phyloP scores from a whole-genome alignment of 37 sponge, comb jelly and placozoan species.

The Crambe crambe region DNA sequence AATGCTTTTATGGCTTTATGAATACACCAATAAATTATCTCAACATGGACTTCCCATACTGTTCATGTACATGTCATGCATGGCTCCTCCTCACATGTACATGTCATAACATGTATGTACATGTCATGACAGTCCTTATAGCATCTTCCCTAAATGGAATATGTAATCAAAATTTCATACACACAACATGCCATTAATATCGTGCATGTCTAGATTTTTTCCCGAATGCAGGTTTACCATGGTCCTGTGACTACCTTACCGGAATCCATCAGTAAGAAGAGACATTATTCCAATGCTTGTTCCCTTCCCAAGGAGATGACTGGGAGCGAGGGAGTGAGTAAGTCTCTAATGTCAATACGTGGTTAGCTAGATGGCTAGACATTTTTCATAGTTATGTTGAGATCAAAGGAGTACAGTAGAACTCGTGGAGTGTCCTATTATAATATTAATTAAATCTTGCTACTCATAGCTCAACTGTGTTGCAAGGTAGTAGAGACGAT shows the following conservation, averaged over 20 bases:
- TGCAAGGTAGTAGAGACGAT: constrained; percentile 16
- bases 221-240: not conserved
- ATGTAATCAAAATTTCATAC: not conserved
- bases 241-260: not conserved
- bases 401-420: not conserved
- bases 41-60: not conserved
- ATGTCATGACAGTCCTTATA: not conserved
- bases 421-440: not conserved
- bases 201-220: not conserved
- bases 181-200: not conserved
- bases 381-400: not conserved
- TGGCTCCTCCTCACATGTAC: not conserved
- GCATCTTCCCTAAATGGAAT: not conserved
- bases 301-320: not conserved
- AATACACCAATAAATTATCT: too few species aligned
- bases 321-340: constrained; percentile 3
- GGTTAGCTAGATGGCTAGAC: not conserved
- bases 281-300: constrained; percentile 5
- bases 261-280: not conserved
- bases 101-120: too few species aligned
- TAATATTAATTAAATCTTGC: not conserved
- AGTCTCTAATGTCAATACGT: not conserved
- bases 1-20: too few species aligned
- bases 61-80: not conserved
- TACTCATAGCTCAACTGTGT: constrained; percentile 16